Conservation (phyloP, 1,140 invertebrate species). For the Zophobas morio region DNA sequence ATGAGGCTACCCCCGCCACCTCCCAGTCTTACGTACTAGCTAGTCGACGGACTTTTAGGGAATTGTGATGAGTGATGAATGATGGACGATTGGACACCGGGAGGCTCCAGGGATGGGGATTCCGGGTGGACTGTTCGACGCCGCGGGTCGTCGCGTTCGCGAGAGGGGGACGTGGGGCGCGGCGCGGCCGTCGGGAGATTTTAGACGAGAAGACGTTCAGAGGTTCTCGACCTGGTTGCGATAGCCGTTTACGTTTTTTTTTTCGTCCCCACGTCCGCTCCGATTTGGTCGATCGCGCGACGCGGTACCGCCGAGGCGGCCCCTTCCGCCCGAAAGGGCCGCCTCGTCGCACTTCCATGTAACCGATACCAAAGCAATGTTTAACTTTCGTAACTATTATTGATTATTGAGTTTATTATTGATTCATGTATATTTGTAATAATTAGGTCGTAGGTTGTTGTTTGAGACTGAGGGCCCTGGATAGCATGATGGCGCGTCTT, state of each 20-base stretch:
- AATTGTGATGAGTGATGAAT: slow-evolving; percentile 55
- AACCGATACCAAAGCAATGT: slow-evolving; percentile 69
- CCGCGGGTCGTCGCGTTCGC: no score
- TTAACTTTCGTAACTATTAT: slow-evolving; percentile 65
- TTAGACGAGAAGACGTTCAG: no score
- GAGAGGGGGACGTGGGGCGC: no score
- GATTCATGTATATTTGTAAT: slow-evolving; percentile 63
- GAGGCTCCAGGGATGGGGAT: slow-evolving; percentile 6
- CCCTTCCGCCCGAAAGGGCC: slow-evolving; percentile 17
- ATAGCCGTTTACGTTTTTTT: no score
- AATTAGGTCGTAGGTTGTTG: slow-evolving; percentile 63
- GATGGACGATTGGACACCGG: background rate
- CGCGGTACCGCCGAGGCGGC: slow-evolving; percentile 18
- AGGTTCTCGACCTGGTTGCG: no score
- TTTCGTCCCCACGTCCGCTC: no score
- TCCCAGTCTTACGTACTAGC: slow-evolving; percentile 70
- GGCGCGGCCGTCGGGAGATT: no score
- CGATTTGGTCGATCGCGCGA: background rate
- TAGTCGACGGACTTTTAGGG: slow-evolving; percentile 55
- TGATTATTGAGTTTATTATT: slow-evolving; percentile 63
- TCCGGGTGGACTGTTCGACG: background rate
- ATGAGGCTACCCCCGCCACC: slow-evolving; percentile 74
- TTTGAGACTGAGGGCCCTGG: slow-evolving; percentile 64
- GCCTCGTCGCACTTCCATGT: slow-evolving; percentile 60
- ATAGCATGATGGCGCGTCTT: slow-evolving; percentile 34